Evolutionary conservation across 2,113 vertebrate species (phyloP).

Genomic region (Apaloderma vittatum): DNA sequence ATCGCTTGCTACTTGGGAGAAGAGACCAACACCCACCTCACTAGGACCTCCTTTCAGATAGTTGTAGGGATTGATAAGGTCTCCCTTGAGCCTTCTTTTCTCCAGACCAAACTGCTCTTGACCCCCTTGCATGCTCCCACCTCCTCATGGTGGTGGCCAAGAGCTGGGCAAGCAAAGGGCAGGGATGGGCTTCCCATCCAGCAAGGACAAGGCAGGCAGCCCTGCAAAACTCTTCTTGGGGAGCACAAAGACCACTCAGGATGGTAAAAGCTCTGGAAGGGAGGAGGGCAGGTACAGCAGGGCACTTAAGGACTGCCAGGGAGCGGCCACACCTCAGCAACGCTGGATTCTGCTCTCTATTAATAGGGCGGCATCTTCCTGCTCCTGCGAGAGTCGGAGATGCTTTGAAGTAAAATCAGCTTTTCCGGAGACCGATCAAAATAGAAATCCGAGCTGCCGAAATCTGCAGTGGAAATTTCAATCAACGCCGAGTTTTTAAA

Average conservation of each 20-base stretch:
- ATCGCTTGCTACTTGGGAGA: too few relatives aligned
- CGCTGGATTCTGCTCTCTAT: conserved; percentile 64
- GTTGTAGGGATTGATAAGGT: too few relatives aligned
- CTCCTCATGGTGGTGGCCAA: background rate
- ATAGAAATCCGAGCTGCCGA: conserved; percentile 79
- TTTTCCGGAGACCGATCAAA: conserved; percentile 79
- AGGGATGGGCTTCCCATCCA: background rate
- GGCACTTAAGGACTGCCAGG: background rate
- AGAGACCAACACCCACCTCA: too few relatives aligned
- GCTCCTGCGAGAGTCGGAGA: conserved; percentile 67
- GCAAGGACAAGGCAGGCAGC: background rate
- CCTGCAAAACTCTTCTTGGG: background rate
- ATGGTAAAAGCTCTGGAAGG: background rate
- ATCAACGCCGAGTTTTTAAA: conserved; percentile 77
- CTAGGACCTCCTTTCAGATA: too few relatives aligned
- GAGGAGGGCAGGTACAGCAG: background rate
- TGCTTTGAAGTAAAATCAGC: conserved; percentile 78
- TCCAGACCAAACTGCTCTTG: background rate
- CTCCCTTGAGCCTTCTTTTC: too few relatives aligned
- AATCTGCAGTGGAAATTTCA: conserved; percentile 83
- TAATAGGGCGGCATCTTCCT: conserved; percentile 77
- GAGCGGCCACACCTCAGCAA: background rate
- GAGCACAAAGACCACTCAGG: background rate
- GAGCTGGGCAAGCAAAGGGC: background rate
- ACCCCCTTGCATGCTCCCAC: background rate